Conservation (phyloP, 2,888 invertebrate species). For the Salpingus planirostris region DNA sequence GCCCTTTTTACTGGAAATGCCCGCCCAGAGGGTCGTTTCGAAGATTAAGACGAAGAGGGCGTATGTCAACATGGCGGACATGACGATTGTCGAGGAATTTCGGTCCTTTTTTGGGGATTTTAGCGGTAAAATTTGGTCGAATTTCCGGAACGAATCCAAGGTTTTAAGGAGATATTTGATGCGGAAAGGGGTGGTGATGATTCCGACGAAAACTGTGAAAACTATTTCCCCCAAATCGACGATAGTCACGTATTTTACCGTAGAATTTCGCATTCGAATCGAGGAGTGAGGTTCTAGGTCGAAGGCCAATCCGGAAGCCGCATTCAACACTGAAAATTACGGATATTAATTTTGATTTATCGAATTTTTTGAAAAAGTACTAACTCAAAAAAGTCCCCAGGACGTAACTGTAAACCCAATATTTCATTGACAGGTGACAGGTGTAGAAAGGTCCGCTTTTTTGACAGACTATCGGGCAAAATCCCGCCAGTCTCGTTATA, state of each 20-base stretch:
- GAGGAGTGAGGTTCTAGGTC: constrained; percentile 1
- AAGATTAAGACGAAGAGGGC: background rate
- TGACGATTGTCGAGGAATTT: background rate
- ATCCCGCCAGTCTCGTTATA: too few species aligned
- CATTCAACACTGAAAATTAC: background rate
- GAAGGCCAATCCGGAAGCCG: background rate
- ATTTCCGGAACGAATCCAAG: constrained; percentile 1
- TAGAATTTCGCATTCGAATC: constrained; percentile 4
- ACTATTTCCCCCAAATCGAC: constrained; percentile 5
- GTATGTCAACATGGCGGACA: background rate
- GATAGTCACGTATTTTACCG: constrained; percentile 3
- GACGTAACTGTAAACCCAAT: too few species aligned
- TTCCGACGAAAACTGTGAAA: constrained; percentile 5
- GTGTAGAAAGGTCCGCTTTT: too few species aligned
- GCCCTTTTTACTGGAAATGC: background rate
- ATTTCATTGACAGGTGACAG: too few species aligned
- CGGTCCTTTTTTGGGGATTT: background rate
- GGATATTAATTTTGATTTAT: too few species aligned
- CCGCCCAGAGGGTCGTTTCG: background rate
- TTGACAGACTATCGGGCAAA: too few species aligned
- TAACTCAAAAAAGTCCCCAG: too few species aligned
- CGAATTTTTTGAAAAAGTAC: too few species aligned
- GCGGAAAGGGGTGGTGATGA: constrained; percentile 3
- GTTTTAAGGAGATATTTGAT: constrained; percentile 5
- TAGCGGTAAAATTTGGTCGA: constrained; percentile 2